Percentiles rank a stretch among this genome's conserved stretches.
Conservation (phyloP, 2,888 invertebrate species). For the Holacanthella duospinosa region DNA sequence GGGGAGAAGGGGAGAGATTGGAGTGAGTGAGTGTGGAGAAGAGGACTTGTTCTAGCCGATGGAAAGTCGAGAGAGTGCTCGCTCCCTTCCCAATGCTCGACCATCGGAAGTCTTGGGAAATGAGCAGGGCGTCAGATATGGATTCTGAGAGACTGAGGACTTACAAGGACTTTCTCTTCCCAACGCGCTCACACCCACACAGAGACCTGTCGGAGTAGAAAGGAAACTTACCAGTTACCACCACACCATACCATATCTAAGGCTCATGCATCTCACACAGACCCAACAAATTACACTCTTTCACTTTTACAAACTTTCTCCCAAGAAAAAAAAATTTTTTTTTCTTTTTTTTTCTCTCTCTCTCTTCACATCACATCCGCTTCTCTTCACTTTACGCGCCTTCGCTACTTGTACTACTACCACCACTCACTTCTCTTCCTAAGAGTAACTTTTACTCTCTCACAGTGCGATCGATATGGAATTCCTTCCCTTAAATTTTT, state of each 20-base stretch:
- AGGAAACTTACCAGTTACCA: neutral
- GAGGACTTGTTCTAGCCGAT: too few species aligned
- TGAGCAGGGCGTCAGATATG: constrained; percentile 37
- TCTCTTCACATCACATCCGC: constrained; percentile 6
- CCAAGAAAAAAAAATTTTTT: neutral
- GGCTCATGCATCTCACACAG: too few species aligned
- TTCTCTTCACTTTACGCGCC: neutral
- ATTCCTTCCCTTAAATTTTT: neutral
- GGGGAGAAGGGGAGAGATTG: too few species aligned
- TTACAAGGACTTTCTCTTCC: neutral
- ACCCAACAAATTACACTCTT: too few species aligned
- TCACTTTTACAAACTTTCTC: constrained; percentile 8
- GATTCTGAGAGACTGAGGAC: constrained; percentile 20
- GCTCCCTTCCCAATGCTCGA: neutral
- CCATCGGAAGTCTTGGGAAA: constrained; percentile 19
- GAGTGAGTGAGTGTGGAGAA: too few species aligned
- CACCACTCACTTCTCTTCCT: neutral
- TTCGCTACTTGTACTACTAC: too few species aligned
- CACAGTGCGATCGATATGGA: neutral
- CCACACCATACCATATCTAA: neutral
- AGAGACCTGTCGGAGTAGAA: constrained; percentile 16
- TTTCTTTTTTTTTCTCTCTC: constrained; percentile 14
- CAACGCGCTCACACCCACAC: too few species aligned
- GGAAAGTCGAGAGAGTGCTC: neutral
- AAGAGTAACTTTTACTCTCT: neutral